Evolutionary conservation across 1,140 invertebrate species (phyloP).

Genomic region (Choristoneura fumiferana): DNA sequence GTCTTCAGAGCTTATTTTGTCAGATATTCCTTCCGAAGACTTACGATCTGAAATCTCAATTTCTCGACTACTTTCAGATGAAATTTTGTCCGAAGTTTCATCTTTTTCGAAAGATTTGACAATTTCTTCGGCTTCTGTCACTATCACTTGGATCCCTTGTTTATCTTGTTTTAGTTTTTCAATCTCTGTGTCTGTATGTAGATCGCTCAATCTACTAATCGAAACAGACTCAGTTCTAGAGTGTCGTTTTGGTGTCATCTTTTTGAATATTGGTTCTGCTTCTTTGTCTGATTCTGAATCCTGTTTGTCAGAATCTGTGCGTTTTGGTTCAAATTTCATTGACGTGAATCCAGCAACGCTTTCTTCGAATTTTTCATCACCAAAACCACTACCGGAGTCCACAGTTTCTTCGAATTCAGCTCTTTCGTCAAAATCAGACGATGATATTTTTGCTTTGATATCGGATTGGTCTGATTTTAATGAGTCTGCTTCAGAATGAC

Average conservation of each 20-base stretch:
- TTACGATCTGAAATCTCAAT: constrained; percentile 76
- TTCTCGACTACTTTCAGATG: constrained; percentile 76
- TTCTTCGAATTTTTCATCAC: constrained; percentile 74
- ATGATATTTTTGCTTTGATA: constrained; percentile 68
- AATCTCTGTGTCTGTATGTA: constrained; percentile 46
- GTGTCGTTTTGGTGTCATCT: constrained; percentile 72
- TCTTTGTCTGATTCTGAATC: constrained; percentile 68
- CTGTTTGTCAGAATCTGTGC: constrained; percentile 51
- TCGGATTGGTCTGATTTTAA: constrained; percentile 76
- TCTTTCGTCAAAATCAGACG: constrained; percentile 73
- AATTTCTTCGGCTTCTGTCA: constrained; percentile 73
- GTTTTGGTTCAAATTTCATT: constrained; percentile 56
- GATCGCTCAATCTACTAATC: constrained; percentile 67
- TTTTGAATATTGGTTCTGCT: constrained; percentile 65
- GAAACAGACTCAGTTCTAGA: constrained; percentile 73
- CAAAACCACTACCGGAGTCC: constrained; percentile 70
- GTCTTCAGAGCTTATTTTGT: constrained; percentile 75
- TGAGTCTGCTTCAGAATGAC: constrained; percentile 76
- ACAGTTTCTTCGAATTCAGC: constrained; percentile 70
- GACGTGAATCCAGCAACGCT: constrained; percentile 62
- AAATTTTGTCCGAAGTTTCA: constrained; percentile 75
- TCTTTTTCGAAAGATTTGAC: constrained; percentile 68
- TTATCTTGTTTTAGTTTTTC: constrained; percentile 45
- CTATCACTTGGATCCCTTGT: constrained; percentile 74
- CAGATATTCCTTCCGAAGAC: constrained; percentile 75